phyloP scores from a whole-genome alignment of 1,140 invertebrate species.

The Drosophila fuyamai region DNA sequence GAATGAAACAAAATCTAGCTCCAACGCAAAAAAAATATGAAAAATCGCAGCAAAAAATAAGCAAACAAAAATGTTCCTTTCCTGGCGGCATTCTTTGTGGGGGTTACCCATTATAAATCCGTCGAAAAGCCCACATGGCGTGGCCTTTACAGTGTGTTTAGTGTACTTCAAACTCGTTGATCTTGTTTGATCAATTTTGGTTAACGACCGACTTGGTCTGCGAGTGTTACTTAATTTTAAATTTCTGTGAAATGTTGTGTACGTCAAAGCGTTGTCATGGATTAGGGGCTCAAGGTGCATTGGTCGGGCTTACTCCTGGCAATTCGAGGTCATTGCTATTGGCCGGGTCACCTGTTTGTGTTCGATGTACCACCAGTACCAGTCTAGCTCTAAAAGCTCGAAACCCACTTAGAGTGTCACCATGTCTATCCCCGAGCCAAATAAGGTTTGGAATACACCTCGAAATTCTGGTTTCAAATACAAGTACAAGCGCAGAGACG shows the following conservation, averaged over 20 bases:
- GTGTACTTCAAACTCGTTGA: slow-evolving; percentile 14
- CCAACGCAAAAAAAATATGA: slow-evolving; percentile 5
- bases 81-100: slow-evolving; percentile 7
- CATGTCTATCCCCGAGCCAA: slow-evolving; percentile 19
- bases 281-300: slow-evolving; percentile 18
- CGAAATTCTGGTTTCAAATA: slow-evolving; percentile 29
- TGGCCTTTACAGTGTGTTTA: slow-evolving; percentile 5
- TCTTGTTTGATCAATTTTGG: slow-evolving; percentile 9
- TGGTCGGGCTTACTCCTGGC: slow-evolving; percentile 9
- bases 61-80: slow-evolving; percentile 2
- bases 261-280: slow-evolving; percentile 4
- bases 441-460: slow-evolving; percentile 18
- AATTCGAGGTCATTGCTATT: slow-evolving; percentile 9
- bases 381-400: background rate
- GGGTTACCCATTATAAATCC: slow-evolving; percentile 12
- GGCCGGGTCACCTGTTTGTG: slow-evolving; percentile 11
- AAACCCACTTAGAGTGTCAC: slow-evolving; percentile 11
- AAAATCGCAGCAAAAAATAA: background rate
- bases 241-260: slow-evolving; percentile 19
- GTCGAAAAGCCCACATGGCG: slow-evolving; percentile 1
- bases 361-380: slow-evolving; percentile 6
- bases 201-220: slow-evolving; percentile 13
- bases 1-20: slow-evolving; percentile 16
- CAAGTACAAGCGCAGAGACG: background rate
- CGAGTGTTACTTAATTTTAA: slow-evolving; percentile 20